These are phyloP conservation scores for Sebastes taczanowskii DNA, from an alignment of 2,797 vertebrate genomes.

Conservation along the genomic window DNA sequence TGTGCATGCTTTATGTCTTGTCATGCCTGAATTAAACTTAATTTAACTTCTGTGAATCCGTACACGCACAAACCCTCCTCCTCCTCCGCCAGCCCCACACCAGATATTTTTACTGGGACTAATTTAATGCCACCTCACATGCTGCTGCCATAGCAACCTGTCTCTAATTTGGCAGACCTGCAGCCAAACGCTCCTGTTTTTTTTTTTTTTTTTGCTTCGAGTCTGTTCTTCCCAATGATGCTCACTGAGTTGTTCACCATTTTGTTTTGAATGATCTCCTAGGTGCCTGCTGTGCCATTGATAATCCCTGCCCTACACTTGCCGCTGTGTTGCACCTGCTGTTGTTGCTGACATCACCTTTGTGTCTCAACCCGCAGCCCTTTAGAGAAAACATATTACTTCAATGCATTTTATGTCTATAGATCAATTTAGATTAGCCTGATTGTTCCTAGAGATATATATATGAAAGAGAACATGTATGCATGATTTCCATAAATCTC, in stretches of 20 bases:
- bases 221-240: conserved; percentile 46
- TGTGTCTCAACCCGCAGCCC: conserved; percentile 62
- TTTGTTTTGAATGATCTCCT: conserved; percentile 65
- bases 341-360: conserved; percentile 65
- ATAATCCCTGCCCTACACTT: conserved; percentile 61
- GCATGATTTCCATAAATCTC: conserved; percentile 71
- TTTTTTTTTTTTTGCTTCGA: conserved; percentile 17
- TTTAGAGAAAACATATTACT: conserved; percentile 32
- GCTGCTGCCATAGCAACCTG: conserved; percentile 65
- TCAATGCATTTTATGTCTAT: conserved; percentile 37
- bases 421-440: conserved; percentile 5
- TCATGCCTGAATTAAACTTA: conserved; percentile 83
- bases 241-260: conserved; percentile 52
- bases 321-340: conserved; percentile 65
- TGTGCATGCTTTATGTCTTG: conserved; percentile 90
- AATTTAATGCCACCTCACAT: conserved; percentile 60
- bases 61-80: conserved; percentile 70
- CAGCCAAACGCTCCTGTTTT: conserved; percentile 37
- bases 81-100: conserved; percentile 19
- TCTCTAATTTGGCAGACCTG: conserved; percentile 45
- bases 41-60: conserved; percentile 78
- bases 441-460: conserved; percentile 19
- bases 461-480: conserved; percentile 37
- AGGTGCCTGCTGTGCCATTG: conserved; percentile 71
- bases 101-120: conserved; percentile 51